Evolutionary conservation across 2,888 invertebrate genomes (phyloP).

Genomic region (Labia minor): DNA sequence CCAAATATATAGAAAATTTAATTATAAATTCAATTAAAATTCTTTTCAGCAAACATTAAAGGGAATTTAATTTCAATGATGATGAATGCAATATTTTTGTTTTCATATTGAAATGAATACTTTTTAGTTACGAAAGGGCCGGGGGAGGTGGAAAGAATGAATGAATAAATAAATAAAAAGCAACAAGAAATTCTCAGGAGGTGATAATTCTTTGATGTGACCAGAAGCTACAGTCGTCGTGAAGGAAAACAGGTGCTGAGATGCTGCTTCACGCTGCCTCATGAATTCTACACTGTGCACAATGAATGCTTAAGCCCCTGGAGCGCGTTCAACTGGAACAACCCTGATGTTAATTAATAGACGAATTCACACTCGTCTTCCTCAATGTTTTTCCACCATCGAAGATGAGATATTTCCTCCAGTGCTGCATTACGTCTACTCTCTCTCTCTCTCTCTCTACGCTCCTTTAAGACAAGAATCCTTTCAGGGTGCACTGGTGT

Average conservation of each 20-base stretch:
- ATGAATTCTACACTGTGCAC: neutral
- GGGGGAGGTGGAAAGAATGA: too few species aligned
- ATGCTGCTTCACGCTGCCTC: neutral
- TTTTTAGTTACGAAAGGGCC: too few species aligned
- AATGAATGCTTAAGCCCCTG: neutral
- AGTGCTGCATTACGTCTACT: neutral
- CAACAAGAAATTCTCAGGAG: neutral
- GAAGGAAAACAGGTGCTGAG: too few species aligned
- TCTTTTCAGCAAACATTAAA: too few species aligned
- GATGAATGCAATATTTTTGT: too few species aligned
- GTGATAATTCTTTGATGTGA: neutral
- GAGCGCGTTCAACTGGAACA: neutral
- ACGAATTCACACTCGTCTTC: neutral
- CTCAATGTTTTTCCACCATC: neutral
- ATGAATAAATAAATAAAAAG: too few species aligned
- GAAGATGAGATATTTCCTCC: neutral
- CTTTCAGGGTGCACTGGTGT: neutral
- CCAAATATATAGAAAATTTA: too few species aligned
- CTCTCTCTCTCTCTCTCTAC: too few species aligned
- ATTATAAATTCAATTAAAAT: too few species aligned
- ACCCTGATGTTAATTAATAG: neutral
- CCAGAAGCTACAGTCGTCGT: neutral
- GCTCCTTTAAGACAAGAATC: too few species aligned
- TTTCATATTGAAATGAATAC: too few species aligned
- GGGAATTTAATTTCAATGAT: too few species aligned